phyloP scores from a whole-genome alignment of 2,113 vertebrate species.

The Arenaria interpres region DNA sequence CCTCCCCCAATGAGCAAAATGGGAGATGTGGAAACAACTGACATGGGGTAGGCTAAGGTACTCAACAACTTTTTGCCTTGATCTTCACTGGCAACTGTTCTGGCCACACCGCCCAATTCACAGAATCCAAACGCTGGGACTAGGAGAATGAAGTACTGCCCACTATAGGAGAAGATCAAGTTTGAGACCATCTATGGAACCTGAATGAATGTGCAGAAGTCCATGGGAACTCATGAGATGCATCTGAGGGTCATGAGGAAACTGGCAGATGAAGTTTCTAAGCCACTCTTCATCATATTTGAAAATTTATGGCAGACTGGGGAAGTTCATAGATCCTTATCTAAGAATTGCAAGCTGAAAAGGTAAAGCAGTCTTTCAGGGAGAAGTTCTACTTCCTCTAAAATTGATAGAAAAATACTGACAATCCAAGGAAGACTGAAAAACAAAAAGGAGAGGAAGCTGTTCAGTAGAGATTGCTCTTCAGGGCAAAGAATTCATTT shows the following conservation, averaged over 20 bases:
- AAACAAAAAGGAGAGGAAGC: background rate
- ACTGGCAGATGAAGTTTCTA: background rate
- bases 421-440: background rate
- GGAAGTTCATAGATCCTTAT: background rate
- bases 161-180: too few species aligned
- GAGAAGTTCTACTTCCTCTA: background rate
- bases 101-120: background rate
- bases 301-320: background rate
- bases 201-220: background rate
- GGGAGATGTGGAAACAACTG: background rate
- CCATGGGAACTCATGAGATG: background rate
- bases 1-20: background rate
- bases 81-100: background rate
- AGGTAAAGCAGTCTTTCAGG: background rate
- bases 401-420: background rate
- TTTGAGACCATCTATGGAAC: background rate
- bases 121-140: background rate
- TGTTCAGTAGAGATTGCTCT: background rate
- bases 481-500: background rate
- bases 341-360: background rate
- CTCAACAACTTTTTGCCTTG: background rate
- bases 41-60: background rate
- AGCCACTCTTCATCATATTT: background rate
- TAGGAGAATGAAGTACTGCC: background rate
- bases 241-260: background rate